Conservation (phyloP, 2,888 invertebrate genomes). For the Sarcophaga caerulescens region DNA sequence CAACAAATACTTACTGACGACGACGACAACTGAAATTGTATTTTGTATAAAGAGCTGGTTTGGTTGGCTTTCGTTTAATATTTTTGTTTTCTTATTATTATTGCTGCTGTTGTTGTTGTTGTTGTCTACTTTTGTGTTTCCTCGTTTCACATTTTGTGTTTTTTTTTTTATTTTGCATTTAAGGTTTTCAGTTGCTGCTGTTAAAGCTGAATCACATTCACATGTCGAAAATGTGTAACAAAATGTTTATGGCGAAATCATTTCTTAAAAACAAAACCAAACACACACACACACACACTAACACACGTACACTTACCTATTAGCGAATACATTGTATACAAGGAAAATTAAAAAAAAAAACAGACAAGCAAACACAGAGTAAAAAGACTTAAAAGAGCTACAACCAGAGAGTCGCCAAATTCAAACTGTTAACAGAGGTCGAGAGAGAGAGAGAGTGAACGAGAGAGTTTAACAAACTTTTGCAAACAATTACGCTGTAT, state of each 20-base stretch:
- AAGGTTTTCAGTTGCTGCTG: constrained; percentile 48
- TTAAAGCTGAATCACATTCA: constrained; percentile 60
- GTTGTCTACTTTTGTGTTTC: constrained; percentile 60
- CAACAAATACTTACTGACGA: not conserved
- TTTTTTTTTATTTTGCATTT: constrained; percentile 48
- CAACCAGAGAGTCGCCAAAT: constrained; percentile 18
- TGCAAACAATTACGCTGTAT: constrained; percentile 1
- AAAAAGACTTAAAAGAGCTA: not conserved
- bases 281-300: constrained; percentile 6
- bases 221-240: constrained; percentile 65
- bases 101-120: constrained; percentile 37
- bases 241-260: constrained; percentile 68
- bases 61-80: constrained; percentile 66
- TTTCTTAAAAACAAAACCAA: constrained; percentile 35
- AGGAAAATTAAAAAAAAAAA: not conserved
- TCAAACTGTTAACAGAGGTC: constrained; percentile 59
- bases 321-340: too few species aligned
- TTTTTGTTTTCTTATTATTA: constrained; percentile 5
- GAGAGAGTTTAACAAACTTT: not conserved
- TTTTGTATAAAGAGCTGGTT: constrained; percentile 64
- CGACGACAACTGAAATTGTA: not conserved
- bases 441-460: constrained; percentile 35
- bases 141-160: constrained; percentile 65
- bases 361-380: not conserved
- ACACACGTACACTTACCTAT: not conserved